Evolutionary conservation across 92 coral and sea anemone species (phyloP), one percentile per base, ranked within the genome.

Genomic region (Umimayanthus kanabou): DNA sequence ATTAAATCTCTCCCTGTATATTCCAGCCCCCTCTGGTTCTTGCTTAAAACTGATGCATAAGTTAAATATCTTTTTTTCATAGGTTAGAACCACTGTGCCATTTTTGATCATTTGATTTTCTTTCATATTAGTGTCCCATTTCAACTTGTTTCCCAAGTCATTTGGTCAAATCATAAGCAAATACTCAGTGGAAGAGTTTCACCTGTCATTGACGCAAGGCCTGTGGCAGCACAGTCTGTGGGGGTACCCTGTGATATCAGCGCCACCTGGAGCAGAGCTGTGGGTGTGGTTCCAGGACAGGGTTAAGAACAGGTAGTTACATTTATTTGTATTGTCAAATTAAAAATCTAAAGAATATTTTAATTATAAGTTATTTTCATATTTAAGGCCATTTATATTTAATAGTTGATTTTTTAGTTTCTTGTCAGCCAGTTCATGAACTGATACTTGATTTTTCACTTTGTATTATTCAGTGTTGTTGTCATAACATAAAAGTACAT

Each of bases 191-290:
- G 97, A 97, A 67, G 99, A 97, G 78, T 81, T 97, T 30, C 99
- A 97, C 80, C 85, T 97, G 71, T 93, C 94, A 5, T 88, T 97
- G 75, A 97, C 99, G 20, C 99, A 97, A 90, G 99, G 99, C n/a
- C 93, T 92, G 74, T 97, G 99, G 99, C 95, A 92, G 77, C 91
- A 92, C 80, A 90, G 92, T 69, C 91, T 78, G n/a, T 97, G 99
- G 99, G 99, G 98, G 25, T 95, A 95, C 92, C 98, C 97, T 78
- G 93, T 94, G 43, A 81, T 85, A 39, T 92, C 97, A 1, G 98
- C 99, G 39, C 94, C 99, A 57, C 96, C 98, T 20, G 99, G 99
- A 71, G 98, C 99, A 26, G 99, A 97, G 89, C 93, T 97, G n/a
- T 96, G 95, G 96, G 99, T 97, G 82, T 97, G 98, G 98, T 97